Percentiles rank a stretch among this genome's conserved stretches.
These are phyloP conservation scores for Grammomys dolichurus DNA, from an alignment of 2,113 vertebrate species.

Conservation along the genomic window DNA sequence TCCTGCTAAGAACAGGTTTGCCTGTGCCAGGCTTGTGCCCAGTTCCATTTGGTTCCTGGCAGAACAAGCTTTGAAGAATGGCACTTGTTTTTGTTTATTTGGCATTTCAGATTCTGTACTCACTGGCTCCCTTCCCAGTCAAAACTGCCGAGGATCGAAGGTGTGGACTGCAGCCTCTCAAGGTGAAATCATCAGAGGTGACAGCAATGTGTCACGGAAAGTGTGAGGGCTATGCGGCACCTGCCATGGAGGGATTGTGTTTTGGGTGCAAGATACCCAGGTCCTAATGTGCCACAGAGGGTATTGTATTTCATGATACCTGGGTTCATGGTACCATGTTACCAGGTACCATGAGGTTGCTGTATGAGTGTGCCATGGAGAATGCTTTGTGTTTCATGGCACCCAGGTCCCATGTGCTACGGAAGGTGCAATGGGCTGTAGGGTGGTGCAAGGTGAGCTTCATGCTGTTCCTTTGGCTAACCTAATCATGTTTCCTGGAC, in stretches of 20 bases:
- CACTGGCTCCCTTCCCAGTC: neutral
- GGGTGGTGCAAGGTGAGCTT: neutral
- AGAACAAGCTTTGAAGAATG: neutral
- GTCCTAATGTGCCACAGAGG: neutral
- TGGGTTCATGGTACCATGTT: too few relatives aligned
- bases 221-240: neutral
- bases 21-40: neutral
- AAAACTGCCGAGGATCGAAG: neutral
- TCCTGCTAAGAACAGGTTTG: neutral
- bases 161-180: rapidly evolving
- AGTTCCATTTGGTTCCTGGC: constrained; percentile 31
- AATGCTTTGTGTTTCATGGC: neutral
- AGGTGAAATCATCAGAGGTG: rapidly evolving
- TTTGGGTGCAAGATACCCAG: neutral
- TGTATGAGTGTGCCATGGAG: neutral
- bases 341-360: neutral
- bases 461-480: rapidly evolving
- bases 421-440: too few relatives aligned
- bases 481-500: rapidly evolving
- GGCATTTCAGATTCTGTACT: constrained; percentile 6
- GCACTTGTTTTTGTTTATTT: constrained; percentile 32
- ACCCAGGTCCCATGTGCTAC: neutral
- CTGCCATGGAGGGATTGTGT: neutral
- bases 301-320: neutral
- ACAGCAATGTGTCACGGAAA: rapidly evolving